phyloP scores from a whole-genome alignment of 2,888 invertebrate species.

The Coelopa pilipes region DNA sequence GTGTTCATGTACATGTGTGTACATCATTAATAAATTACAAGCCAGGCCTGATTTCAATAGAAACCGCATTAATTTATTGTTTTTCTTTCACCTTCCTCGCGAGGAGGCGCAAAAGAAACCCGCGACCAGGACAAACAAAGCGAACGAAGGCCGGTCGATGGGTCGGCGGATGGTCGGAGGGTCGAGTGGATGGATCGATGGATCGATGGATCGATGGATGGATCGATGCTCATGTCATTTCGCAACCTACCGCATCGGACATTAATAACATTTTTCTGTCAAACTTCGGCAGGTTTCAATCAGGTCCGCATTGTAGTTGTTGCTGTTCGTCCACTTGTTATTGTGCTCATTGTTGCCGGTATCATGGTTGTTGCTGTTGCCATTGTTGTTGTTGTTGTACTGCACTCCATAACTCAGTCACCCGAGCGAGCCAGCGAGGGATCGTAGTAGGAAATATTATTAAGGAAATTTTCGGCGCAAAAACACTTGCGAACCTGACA shows the following conservation, averaged over 20 bases:
- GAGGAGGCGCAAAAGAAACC: not conserved
- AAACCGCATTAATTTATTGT: slow-evolving; percentile 32
- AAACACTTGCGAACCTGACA: slow-evolving; percentile 39
- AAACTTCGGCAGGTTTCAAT: slow-evolving; percentile 63
- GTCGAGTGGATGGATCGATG: not conserved
- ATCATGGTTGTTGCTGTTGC: slow-evolving; percentile 17
- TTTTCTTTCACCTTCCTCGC: slow-evolving; percentile 12
- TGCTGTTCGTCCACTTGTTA: slow-evolving; percentile 21
- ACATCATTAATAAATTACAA: slow-evolving; percentile 24
- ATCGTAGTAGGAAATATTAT: slow-evolving; percentile 28
- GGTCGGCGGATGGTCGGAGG: not conserved
- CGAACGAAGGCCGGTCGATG: not conserved
- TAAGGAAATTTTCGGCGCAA: slow-evolving; percentile 34
- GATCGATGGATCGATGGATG: not conserved
- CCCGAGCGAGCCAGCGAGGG: not conserved
- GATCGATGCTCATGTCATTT: slow-evolving; percentile 34
- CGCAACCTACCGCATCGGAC: slow-evolving; percentile 60
- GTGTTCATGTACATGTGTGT: not conserved
- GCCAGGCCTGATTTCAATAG: slow-evolving; percentile 22
- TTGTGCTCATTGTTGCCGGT: slow-evolving; percentile 7
- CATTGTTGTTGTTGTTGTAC: slow-evolving; percentile 17
- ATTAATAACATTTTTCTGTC: slow-evolving; percentile 57
- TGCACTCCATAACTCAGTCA: slow-evolving; percentile 34
- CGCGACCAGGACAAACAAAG: not conserved
- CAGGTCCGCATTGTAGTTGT: slow-evolving; percentile 42